Evolutionary conservation across 2,113 vertebrate genomes (phyloP).

Genomic region (Vicugna pacos): DNA sequence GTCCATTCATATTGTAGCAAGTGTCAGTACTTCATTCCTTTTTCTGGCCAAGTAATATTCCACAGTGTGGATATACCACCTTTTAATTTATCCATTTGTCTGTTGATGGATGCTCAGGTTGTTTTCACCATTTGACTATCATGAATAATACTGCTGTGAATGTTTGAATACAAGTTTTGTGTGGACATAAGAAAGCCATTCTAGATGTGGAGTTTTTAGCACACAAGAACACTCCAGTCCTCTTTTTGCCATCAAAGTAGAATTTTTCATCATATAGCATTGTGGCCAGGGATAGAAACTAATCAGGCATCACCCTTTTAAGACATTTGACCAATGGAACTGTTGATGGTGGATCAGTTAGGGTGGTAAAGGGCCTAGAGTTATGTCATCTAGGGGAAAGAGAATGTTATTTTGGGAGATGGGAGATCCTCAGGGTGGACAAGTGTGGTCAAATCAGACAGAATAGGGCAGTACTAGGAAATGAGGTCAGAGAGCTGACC

Average conservation of each 20-base stretch:
- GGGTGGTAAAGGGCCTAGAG: not conserved
- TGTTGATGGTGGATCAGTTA: not conserved
- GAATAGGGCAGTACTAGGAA: not conserved
- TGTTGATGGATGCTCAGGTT: too few species aligned
- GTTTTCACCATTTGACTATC: too few species aligned
- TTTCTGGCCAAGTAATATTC: too few species aligned
- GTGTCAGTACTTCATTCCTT: too few species aligned
- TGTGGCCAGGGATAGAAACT: not conserved
- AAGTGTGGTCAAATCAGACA: not conserved
- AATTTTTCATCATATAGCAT: not conserved
- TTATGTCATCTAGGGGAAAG: not conserved
- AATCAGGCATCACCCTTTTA: not conserved
- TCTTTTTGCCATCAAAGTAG: not conserved
- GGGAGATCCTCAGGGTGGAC: not conserved
- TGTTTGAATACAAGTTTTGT: too few species aligned
- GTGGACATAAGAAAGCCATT: not conserved
- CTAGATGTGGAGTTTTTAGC: not conserved
- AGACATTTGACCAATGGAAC: not conserved
- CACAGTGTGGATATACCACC: too few species aligned
- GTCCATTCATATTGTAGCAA: too few species aligned
- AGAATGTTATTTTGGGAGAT: not conserved
- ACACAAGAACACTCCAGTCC: not conserved
- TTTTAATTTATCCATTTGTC: too few species aligned
- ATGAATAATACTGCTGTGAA: too few species aligned
- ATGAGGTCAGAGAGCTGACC: not conserved